Conservation (phyloP, 2,113 vertebrate genomes). For the Gallinago jamesoni region DNA sequence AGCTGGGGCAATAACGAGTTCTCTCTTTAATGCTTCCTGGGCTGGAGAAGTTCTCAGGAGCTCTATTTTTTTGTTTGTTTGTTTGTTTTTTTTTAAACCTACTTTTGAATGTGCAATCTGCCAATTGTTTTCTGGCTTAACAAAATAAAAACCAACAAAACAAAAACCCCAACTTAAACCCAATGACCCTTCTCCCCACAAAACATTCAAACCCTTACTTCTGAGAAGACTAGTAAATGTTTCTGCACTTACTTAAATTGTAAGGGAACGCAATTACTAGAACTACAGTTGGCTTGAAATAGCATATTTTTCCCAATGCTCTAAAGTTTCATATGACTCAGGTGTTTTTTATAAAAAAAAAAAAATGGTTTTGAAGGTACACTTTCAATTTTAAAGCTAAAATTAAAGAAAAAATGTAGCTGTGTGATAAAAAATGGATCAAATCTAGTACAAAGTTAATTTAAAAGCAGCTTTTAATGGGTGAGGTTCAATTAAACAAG, state of each 20-base stretch:
- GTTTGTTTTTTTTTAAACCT: not conserved
- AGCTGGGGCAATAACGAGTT: constrained; percentile 11
- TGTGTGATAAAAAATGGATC: not conserved
- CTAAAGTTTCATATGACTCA: not conserved
- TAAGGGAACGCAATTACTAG: not conserved
- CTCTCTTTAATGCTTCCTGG: not conserved
- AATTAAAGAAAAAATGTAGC: not conserved
- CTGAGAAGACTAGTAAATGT: not conserved
- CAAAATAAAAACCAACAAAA: not conserved
- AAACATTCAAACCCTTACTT: not conserved
- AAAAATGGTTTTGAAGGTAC: not conserved
- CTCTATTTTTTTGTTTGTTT: not conserved
- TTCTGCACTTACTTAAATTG: not conserved
- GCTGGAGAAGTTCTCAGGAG: not conserved
- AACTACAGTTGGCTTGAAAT: not conserved
- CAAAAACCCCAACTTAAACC: not conserved
- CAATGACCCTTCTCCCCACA: not conserved
- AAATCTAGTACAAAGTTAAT: not conserved
- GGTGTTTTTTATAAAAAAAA: not conserved
- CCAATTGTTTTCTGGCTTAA: not conserved
- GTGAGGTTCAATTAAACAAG: not conserved
- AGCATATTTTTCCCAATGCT: not conserved
- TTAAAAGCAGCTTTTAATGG: not conserved
- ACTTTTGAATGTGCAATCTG: not conserved
- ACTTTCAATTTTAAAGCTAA: not conserved